These are phyloP conservation scores for Tyto alba DNA, from an alignment of 2,113 vertebrate species.

Conservation along the genomic window DNA sequence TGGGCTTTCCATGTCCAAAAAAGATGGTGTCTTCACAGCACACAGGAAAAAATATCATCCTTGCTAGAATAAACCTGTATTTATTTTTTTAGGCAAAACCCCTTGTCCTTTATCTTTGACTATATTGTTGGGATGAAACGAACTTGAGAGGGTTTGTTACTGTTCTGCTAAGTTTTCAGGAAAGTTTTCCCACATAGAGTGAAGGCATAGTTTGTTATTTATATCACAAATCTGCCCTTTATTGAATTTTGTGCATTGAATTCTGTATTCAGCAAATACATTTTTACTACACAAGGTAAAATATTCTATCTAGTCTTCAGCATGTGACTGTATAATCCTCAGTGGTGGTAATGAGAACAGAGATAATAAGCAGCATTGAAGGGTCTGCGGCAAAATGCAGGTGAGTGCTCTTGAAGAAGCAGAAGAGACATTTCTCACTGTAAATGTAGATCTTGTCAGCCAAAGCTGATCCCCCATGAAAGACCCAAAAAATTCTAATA, in stretches of 20 bases:
- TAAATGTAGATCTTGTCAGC: not conserved
- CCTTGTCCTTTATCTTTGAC: not conserved
- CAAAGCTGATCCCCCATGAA: not conserved
- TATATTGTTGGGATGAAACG: not conserved
- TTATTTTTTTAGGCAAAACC: not conserved
- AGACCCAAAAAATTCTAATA: not conserved
- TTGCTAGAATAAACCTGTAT: not conserved
- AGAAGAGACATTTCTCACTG: not conserved
- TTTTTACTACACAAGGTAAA: not conserved
- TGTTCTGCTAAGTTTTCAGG: not conserved
- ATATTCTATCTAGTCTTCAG: not conserved
- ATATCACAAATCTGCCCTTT: not conserved
- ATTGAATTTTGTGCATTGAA: not conserved
- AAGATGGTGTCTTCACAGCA: rapidly evolving
- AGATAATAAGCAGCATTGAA: not conserved
- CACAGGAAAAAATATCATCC: not conserved
- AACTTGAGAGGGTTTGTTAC: not conserved
- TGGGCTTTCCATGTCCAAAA: not conserved
- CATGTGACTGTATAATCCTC: not conserved
- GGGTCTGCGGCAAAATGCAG: not conserved
- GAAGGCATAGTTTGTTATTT: not conserved
- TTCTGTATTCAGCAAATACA: not conserved
- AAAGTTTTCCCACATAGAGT: not conserved
- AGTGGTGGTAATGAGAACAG: not conserved
- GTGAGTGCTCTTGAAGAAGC: not conserved